phyloP scores from a whole-genome alignment of 2,113 vertebrate species.

The Phalacrocorax aristotelis region DNA sequence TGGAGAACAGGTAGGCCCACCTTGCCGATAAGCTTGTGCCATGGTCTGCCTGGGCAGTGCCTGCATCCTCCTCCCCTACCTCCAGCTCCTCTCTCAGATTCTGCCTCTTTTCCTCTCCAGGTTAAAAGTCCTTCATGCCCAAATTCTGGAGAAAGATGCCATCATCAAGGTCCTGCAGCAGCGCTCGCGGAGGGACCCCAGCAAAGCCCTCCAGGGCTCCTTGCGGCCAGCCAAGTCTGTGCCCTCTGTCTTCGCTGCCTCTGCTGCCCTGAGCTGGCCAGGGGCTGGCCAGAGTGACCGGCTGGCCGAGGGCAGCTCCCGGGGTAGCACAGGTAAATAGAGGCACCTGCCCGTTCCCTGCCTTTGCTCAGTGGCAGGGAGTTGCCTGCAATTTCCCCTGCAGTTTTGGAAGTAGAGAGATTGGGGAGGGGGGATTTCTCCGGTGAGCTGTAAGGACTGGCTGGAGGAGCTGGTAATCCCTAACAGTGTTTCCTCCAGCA shows the following conservation, averaged over 20 bases:
- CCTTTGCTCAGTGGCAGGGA: rapidly evolving
- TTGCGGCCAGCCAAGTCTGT: constrained; percentile 88
- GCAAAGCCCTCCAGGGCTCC: constrained; percentile 77
- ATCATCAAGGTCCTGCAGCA: constrained; percentile 97
- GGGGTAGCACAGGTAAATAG: constrained; percentile 60
- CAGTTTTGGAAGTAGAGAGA: background rate
- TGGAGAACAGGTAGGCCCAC: constrained; percentile 89
- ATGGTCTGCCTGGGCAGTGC: background rate
- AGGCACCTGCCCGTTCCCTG: rapidly evolving
- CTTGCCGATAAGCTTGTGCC: rapidly evolving
- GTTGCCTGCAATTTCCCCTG: background rate
- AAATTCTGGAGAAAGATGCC: constrained; percentile 94
- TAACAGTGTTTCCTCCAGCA: constrained; percentile 19
- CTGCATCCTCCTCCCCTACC: background rate
- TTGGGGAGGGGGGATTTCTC: background rate
- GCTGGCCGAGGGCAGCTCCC: background rate
- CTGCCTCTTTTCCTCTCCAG: constrained; percentile 56
- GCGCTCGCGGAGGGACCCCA: constrained; percentile 85
- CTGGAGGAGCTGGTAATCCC: background rate
- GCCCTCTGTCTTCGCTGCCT: constrained; percentile 80
- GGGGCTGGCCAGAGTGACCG: constrained; percentile 24
- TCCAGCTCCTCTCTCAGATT: background rate
- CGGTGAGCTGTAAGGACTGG: rapidly evolving
- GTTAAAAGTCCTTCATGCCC: constrained; percentile 89
- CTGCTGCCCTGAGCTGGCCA: constrained; percentile 19